Evolutionary conservation across 2,888 invertebrate species (phyloP), one percentile per base, ranked within the genome.

Genomic region (Oscheius myriophilus): DNA sequence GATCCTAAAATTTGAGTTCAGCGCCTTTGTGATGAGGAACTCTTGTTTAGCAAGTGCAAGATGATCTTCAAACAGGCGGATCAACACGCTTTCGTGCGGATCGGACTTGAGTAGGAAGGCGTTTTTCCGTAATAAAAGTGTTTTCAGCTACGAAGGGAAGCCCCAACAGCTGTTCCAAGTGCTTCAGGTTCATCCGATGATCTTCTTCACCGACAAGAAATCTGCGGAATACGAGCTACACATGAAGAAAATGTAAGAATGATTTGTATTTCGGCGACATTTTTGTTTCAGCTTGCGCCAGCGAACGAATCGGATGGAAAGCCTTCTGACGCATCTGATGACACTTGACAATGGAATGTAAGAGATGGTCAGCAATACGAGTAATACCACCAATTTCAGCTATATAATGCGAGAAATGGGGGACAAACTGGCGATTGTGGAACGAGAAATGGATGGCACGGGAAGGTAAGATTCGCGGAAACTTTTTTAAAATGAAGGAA

Each of bases 21-120:
- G 54, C 16, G 26, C 4, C 39, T 54, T 16, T 18, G 12, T 11
- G 54, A 53, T 3, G 67, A 67, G 39, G 59, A 67, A 21, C 12
- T 42, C 6, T 33, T 67, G 6, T 61, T n/a, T 14, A 52, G 23
- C 16, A 41, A 53, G n/a, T 51, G 51, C n/a, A 67, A 67, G 33
- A n/a, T 39, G 16, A 4, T 61, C 12, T 67, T 67, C 53, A 67
- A 67, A 39, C 49, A 51, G n/a, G 21, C 67, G 3, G 59, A 67
- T 49, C 42, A 16, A 4, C 52, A 53, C 25, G 39, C 21, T n/a
- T 11, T 67, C 16, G 26, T 59, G 14, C 51, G 67, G 18, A 52
- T 61, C 14, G 52, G 52, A 16, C 18, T 61, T 14, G 21, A 51
- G 59, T 55, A 46, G 2, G 63, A 9, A 33, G 33, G 3, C 33